Base-by-base conservation (phyloP, 1,140 invertebrate genomes). In the Ooceraea biroi region DNA sequence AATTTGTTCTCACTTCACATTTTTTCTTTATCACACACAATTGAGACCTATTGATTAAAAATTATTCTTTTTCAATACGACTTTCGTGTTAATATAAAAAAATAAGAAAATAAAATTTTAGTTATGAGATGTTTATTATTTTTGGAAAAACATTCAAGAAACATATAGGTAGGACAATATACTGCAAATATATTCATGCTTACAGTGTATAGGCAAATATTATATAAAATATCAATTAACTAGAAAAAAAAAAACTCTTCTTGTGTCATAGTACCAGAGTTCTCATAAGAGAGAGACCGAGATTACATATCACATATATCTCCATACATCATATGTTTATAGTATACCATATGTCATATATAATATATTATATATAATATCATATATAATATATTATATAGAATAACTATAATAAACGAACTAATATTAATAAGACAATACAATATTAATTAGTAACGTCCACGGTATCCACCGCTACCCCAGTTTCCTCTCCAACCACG, bases 401-500 rank as follows among this genome's bases (percentile, higher is more conserved):
- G 27, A 12, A 14, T 36, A 25, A 36, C 25, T 10, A 63, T 36
- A 36, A 36, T 36, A 36, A 36, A 36, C 36, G 36, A 36, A 36
- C 2, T 36, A 36, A 36, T 36, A 36, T 36, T 36, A 36, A 36
- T 36, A 36, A 7, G 2, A 36, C 4, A 7, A 5, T 14, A 48
- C 58, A 22, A 22, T 36, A 22, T 72, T 46, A 44, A 50, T 76
- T 50, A 86, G 19, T 78, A 88, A 55, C 61, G 68, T 46, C 87
- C 72, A 0, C 82, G 55, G 22, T 50, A 89, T 50, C 71, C 55
- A 50, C 84, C 87, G 63, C 82, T 58, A 17, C 74, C 72, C 57
- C 88, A 74, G 57, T 69, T 84, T 74, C 84, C 82, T 4, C 82
- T 61, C 63, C 86, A 36, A 69, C 86, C 85, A 25, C 82, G 71